Conservation (phyloP, 2,797 vertebrate genomes). For the Zenarchopterus dispar region DNA sequence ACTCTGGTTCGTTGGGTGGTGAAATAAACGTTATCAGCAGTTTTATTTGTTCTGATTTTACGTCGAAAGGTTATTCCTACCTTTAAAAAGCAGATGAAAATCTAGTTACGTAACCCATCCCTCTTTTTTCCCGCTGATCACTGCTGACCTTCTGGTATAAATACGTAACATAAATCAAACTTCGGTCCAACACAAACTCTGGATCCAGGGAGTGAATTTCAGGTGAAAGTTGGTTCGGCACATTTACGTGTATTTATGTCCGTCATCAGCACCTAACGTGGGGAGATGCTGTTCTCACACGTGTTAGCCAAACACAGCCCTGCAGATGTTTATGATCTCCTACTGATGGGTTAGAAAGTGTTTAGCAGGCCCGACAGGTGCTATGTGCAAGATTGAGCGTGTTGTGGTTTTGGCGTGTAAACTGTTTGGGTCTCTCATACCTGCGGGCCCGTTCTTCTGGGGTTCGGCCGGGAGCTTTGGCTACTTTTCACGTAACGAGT, state of each 20-base stretch:
- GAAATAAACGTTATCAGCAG: too few species aligned
- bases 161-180: conserved; percentile 27
- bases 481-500: conserved; percentile 48
- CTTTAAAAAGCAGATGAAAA: conserved; percentile 11
- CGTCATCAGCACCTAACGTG: background rate
- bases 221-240: conserved; percentile 50
- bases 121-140: conserved; percentile 21
- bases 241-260: conserved; percentile 19
- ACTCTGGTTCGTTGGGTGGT: background rate
- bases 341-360: conserved; percentile 73
- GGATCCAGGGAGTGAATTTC: conserved; percentile 33
- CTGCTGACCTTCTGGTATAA: conserved; percentile 16
- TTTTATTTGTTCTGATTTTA: conserved; percentile 1
- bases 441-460: conserved; percentile 38
- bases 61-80: background rate
- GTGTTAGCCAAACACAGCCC: conserved; percentile 66
- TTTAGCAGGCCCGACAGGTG: conserved; percentile 78
- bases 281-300: conserved; percentile 37
- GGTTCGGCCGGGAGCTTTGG: conserved; percentile 36
- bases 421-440: conserved; percentile 71
- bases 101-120: conserved; percentile 4
- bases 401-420: conserved; percentile 65
- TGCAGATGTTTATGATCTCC: conserved; percentile 75
- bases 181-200: conserved; percentile 41
- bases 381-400: conserved; percentile 76